Evolutionary conservation across 1,140 invertebrate species (phyloP).

Genomic region (Drosophila trapezifrons): DNA sequence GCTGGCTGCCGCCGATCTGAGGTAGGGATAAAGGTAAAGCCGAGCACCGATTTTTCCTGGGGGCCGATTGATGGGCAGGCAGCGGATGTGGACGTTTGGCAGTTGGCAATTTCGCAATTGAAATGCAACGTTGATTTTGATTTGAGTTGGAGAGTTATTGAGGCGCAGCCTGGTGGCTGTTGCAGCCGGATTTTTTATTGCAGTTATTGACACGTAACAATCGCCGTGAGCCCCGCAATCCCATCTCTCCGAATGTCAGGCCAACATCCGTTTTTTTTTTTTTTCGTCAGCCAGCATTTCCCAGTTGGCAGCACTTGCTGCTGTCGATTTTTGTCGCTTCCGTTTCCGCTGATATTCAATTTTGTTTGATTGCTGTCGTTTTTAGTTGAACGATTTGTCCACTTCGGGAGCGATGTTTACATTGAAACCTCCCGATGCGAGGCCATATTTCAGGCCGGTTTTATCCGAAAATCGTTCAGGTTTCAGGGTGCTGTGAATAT

Average conservation of each 20-base stretch:
- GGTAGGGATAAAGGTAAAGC: constrained; percentile 12
- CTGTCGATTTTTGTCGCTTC: constrained; percentile 61
- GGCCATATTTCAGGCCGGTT: constrained; percentile 65
- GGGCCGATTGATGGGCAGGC: constrained; percentile 41
- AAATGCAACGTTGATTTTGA: constrained; percentile 80
- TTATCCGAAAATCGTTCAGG: neutral
- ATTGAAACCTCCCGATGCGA: constrained; percentile 59
- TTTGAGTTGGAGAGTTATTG: constrained; percentile 75
- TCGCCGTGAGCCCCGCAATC: constrained; percentile 48
- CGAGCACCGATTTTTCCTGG: constrained; percentile 25
- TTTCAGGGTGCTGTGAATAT: neutral
- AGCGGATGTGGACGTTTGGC: constrained; percentile 34
- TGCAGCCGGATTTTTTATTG: constrained; percentile 64
- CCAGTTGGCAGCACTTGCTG: constrained; percentile 16
- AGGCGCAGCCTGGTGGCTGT: constrained; percentile 59
- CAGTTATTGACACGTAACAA: constrained; percentile 82
- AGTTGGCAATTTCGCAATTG: constrained; percentile 73
- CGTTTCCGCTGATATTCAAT: constrained; percentile 78
- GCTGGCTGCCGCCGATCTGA: neutral
- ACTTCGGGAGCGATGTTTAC: constrained; percentile 73
- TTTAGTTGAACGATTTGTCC: constrained; percentile 77
- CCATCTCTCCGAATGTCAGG: constrained; percentile 40
- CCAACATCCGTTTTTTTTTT: constrained; percentile 35
- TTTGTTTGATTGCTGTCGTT: constrained; percentile 80
- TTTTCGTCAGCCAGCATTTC: constrained; percentile 22